Evolutionary conservation across 2,888 invertebrate species (phyloP), one percentile per base, ranked within the genome.

Genomic region (Acrobasis suavella): DNA sequence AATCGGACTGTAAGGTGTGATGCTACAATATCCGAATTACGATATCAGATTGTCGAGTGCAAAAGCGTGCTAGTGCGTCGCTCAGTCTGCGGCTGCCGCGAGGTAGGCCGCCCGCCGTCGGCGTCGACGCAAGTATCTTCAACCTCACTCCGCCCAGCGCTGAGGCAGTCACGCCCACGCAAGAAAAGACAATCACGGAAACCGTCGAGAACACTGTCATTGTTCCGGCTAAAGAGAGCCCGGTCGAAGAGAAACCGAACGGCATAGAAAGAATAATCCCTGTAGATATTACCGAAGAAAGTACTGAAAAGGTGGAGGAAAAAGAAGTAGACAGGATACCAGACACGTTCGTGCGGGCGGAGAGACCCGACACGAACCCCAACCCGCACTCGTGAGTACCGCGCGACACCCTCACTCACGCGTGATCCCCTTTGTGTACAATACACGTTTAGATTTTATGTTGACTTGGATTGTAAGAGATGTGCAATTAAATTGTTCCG

Each of bases 381-480:
- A 88, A 92, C 68, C 90, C 89, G 68, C 91, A 91, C 83, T 91
- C 92, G 93, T 93, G 92, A 93, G 93, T 93, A 92, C 77, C 73
- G 77, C 78, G 76, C 60, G 64, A 72, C 74, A 73, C 81, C 77
- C 83, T 77, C 76, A 74, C 76, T 75, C 81, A 80, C 83, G 83
- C 83, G 83, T 83, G 80, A 66, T 73, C 77, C 74, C 74, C 65
- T 64, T 62, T 69, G 56, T 66, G 60, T 72, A 67, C 69, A 71
- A 56, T 68, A 69, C 60, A 67, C 63, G 65, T 69, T 63, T 67
- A 65, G 63, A 68, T 72, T 52, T 55, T 55, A 15, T 55, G 62
- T 55, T 17, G 49, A 50, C n/a, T 62, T 62, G 12, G 16, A 59
- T 17, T 39, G 16, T 58, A 58, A 9, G 22, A 15, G 50, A 50